Evolutionary conservation across 2,888 invertebrate species (phyloP), one percentile per base, ranked within the genome.

Genomic region (Ariolimax columbianus): DNA sequence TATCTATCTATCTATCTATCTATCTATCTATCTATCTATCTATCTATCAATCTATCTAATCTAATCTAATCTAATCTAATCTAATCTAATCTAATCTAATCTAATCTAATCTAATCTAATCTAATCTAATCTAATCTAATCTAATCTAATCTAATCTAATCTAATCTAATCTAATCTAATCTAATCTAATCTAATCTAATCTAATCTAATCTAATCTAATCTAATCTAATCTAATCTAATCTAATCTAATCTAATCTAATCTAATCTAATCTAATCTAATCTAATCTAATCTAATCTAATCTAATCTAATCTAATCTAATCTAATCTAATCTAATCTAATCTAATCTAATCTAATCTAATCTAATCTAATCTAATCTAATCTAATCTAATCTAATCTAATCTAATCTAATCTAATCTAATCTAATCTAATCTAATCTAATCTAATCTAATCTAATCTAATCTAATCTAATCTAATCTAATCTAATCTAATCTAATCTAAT

Each of bases 401-500:
- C 47, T 70, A 17, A 75, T 47, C 26, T 75, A 47, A 70, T 70
- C 38, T 70, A 23, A 70, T 38, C 17, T 70, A 23, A 70, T 38
- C 17, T 70, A 23, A 70, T 70, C 38, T 70, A 23, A 70, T 38
- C 17, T 70, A 23, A 38, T 23, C 17, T 70, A 23, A 70, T 70
- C 38, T 38, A 38, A 70, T 23, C 19, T 17, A 38, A 70, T 23
- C 6, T 70, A 38, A 23, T 70, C 23, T 70, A 19, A 47, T 51
- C n/a, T 77, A 51, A 77, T 51, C n/a, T 77, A 30, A 55, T 77
- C 59, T 77, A n/a, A 75, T 75, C 47, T 75, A 47, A 75, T 47
- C 26, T 75, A 47, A 75, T 47, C 26, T 75, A n/a, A 75, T 75
- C 47, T 75, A 47, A 75, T 47, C 26, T 75, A 47, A 75, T 47